Evolutionary conservation across 2,113 vertebrate species (phyloP).

Genomic region (Callospermophilus lateralis): DNA sequence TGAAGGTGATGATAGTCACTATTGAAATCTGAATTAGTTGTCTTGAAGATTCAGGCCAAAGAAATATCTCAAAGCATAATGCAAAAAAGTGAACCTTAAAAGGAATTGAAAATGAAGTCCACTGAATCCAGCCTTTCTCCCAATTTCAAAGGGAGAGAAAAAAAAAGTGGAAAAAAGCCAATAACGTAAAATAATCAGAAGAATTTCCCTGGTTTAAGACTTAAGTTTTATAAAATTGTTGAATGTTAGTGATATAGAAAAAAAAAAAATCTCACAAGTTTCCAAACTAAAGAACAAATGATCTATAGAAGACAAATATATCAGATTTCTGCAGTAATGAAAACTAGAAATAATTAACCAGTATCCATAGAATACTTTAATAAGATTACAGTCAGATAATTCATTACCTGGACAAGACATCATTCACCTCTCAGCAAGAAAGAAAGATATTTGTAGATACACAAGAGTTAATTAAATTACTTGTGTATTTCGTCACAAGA

Average conservation of each 20-base stretch:
- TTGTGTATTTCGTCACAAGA: conserved; percentile 1
- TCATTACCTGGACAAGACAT: background rate
- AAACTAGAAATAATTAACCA: conserved; percentile 11
- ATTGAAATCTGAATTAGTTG: background rate
- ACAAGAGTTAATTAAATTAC: background rate
- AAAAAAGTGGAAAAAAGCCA: background rate
- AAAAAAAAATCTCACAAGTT: background rate
- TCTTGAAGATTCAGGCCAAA: conserved; percentile 34
- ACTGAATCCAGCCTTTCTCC: background rate
- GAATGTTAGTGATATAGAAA: background rate
- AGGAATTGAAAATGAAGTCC: background rate
- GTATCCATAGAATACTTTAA: background rate
- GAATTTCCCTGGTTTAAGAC: conserved; percentile 15
- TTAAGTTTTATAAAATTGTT: background rate
- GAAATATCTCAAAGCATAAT: background rate
- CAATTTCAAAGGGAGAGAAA: background rate
- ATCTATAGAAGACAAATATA: background rate
- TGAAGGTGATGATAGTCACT: background rate
- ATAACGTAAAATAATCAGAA: background rate
- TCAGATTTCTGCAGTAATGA: background rate
- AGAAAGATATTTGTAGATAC: background rate
- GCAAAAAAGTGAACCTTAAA: background rate
- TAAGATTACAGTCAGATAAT: background rate
- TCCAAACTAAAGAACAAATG: background rate
- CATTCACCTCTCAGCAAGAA: background rate